Evolutionary conservation across 2,113 vertebrate genomes (phyloP), one percentile per base, ranked within the genome.

Genomic region (Damaliscus lunatus): DNA sequence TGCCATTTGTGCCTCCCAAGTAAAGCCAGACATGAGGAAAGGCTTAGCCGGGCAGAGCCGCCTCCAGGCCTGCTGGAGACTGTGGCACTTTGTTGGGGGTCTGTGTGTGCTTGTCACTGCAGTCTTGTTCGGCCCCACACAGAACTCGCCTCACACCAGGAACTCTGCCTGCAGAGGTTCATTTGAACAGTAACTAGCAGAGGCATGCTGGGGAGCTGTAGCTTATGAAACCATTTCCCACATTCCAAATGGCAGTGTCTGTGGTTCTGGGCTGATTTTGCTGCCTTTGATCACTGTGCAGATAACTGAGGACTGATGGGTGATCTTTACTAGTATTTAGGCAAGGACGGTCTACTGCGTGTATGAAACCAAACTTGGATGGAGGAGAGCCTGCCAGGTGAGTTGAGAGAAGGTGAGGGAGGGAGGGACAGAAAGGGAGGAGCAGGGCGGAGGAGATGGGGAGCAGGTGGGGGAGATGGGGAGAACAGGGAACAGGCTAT

Each of bases 401-500:
- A 52, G 48, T n/a, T n/a, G 81, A 87, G 57, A 33, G 36, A 11
- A 33, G n/a, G 53, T 11, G 46, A 31, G n/a, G 50, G 31, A 11
- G 12, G 36, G 19, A 14, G 27, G 27, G 36, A 33, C 15, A 43
- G 60, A 36, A 23, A 55, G 21, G 11, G 12, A 31, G 33, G 31
- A 21, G 16, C 6, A 19, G 55, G 57, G 64, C 1, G 3, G 59
- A 36, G 55, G 8, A 25, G 62, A 40, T 15, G 15, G 33, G 10
- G 5, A n/a, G 16, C 2, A 4, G 19, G 12, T 0, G 7, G 25
- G 46, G 15, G 48, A 6, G 3, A 25, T 1, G 25, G n/a, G 21
- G 23, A 43, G 50, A 3, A 25, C 36, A 29, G 62, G 62, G n/a
- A 31, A 29, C 25, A 29, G 78, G 9, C 33, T 46, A 14, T 3